Base-by-base conservation (phyloP, 1,140 invertebrate genomes). In the Melipona quadrifasciata region DNA sequence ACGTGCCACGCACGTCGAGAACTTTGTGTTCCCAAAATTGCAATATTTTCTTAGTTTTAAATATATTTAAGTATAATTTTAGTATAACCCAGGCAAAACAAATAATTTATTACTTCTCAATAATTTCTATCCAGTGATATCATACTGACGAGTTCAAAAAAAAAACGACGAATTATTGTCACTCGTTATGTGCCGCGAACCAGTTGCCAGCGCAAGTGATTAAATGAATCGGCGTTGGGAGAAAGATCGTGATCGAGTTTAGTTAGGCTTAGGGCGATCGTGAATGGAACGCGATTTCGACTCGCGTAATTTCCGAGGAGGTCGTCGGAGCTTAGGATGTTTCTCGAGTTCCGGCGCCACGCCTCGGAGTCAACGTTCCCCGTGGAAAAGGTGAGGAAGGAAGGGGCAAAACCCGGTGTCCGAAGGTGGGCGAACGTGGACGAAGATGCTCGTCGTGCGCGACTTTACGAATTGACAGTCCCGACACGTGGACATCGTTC, bases 401-500 rank as follows among this genome's bases (percentile, higher is more conserved):
- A 83, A 82, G 82, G 75, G 75, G 75, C 21, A 79, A n/a, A 53
- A 79, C 51, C 34, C 55, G 75, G 67, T 70, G 80, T 39, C 21
- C 65, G 86, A 74, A 73, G 39, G 57, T 47, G 57, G 79, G 39
- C 76, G 80, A 74, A 72, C 51, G 61, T 68, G 53, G 55, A 86
- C 61, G 65, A 77, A 72, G 55, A 39, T 79, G 77, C 57, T 79
- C 31, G 80, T 86, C 71, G 80, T 55, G 61, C 73, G 55, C 67
- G 51, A 65, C 76, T 77, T 72, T 47, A 34, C 83, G 51, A 77
- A 89, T 89, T 80, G 58, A 65, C 70, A 90, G 82, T 90, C 88
- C 24, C 27, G 58, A 77, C 90, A 91, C 90, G 90, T 81, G 71
- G 58, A 61, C 70, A 88, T 82, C 89, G 86, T 80, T 91, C 86